These are phyloP conservation scores for Drosophila birchii DNA, from an alignment of 2,888 invertebrate species.

Conservation along the genomic window DNA sequence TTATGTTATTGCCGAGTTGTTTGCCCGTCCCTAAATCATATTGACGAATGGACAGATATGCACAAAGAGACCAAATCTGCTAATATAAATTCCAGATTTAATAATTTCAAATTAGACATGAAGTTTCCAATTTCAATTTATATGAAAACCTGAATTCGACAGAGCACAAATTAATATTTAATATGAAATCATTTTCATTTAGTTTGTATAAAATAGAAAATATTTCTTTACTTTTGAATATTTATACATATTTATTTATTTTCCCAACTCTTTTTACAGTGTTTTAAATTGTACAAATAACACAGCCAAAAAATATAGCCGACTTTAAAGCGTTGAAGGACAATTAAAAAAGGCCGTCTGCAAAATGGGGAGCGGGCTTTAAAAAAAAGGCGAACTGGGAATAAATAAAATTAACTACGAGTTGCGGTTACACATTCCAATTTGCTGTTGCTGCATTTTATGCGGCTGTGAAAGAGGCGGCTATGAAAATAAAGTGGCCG, in stretches of 20 bases:
- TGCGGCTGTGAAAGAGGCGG: constrained; percentile 79
- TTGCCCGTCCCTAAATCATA: constrained; percentile 60
- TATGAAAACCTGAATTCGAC: background rate
- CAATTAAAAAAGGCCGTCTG: constrained; percentile 35
- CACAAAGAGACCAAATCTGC: background rate
- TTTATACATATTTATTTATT: background rate
- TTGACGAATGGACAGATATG: constrained; percentile 52
- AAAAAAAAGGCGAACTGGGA: constrained; percentile 38
- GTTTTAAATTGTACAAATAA: background rate
- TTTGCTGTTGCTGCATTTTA: constrained; percentile 81
- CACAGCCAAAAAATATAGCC: constrained; percentile 5
- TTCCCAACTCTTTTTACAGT: background rate
- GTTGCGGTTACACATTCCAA: constrained; percentile 79
- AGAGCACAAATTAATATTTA: too few relatives aligned
- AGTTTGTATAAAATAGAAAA: background rate
- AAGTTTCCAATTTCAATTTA: background rate
- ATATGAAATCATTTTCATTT: too few relatives aligned
- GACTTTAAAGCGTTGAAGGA: constrained; percentile 51
- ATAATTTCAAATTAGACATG: background rate
- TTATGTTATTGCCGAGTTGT: constrained; percentile 65
- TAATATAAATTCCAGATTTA: background rate
- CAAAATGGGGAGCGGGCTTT: constrained; percentile 20
- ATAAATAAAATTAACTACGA: constrained; percentile 81
- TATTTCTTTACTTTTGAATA: background rate
- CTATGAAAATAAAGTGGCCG: constrained; percentile 79